Evolutionary conservation across 2,888 invertebrate genomes (phyloP).

Genomic region (Xestobium rufovillosum): DNA sequence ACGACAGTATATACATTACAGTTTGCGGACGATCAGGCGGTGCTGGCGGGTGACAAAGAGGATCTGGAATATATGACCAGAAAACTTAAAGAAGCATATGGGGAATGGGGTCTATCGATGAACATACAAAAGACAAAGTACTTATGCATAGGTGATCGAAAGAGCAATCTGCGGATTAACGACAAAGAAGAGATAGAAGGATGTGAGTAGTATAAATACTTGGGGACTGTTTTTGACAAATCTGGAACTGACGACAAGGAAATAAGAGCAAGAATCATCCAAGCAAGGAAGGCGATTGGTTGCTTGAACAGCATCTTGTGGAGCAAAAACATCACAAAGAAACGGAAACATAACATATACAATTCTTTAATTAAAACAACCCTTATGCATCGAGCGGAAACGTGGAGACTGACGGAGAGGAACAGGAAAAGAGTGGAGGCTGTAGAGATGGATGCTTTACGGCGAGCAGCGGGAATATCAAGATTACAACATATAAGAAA

Average conservation of each 20-base stretch:
- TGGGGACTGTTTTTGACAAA: constrained; percentile 8
- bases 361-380: constrained; percentile 11
- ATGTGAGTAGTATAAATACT: constrained; percentile 5
- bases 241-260: constrained; percentile 11
- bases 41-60: constrained; percentile 10
- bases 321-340: constrained; percentile 12
- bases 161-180: no score
- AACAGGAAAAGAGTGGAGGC: constrained; percentile 13
- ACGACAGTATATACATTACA: constrained; percentile 6
- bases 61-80: constrained; percentile 7
- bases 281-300: constrained; percentile 8
- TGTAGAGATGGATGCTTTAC: constrained; percentile 14
- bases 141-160: constrained; percentile 9
- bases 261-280: constrained; percentile 10
- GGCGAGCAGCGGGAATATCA: constrained; percentile 13
- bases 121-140: constrained; percentile 10
- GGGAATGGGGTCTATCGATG: constrained; percentile 6
- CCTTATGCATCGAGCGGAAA: constrained; percentile 12
- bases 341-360: constrained; percentile 12
- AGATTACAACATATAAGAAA: constrained; percentile 10
- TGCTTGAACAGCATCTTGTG: constrained; percentile 13
- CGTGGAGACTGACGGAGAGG: constrained; percentile 12
- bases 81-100: constrained; percentile 7
- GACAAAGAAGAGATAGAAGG: not conserved
- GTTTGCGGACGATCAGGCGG: constrained; percentile 11